These are phyloP conservation scores for Ditula angustiorana DNA, from an alignment of 2,888 invertebrate genomes.

Conservation along the genomic window DNA sequence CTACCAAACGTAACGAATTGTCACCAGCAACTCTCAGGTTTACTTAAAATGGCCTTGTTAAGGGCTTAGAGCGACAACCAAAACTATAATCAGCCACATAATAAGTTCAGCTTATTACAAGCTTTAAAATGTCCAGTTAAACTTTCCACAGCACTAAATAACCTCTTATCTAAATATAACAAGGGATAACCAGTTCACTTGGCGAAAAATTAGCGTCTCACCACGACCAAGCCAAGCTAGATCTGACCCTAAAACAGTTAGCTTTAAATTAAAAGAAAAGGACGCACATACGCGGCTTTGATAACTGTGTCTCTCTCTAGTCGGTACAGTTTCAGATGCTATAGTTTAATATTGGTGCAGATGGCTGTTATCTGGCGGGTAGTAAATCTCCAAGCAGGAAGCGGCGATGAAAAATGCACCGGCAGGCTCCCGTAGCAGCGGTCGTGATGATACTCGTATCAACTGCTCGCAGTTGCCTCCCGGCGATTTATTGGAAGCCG, in stretches of 20 bases:
- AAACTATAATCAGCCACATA: neutral
- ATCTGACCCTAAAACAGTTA: constrained; percentile 28
- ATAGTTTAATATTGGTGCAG: constrained; percentile 47
- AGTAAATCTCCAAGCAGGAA: constrained; percentile 67
- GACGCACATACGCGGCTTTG: constrained; percentile 7
- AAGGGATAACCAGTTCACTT: constrained; percentile 17
- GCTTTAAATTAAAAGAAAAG: constrained; percentile 27
- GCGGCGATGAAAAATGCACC: constrained; percentile 65
- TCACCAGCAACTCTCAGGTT: too few relatives aligned
- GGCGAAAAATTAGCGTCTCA: constrained; percentile 34
- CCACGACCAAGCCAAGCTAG: constrained; percentile 14
- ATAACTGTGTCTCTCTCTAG: constrained; percentile 19
- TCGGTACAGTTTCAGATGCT: constrained; percentile 31
- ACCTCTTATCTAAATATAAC: constrained; percentile 12
- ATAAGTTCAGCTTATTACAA: neutral
- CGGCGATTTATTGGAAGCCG: constrained; percentile 49
- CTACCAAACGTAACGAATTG: too few relatives aligned
- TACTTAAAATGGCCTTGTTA: too few relatives aligned
- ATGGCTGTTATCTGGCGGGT: constrained; percentile 57
- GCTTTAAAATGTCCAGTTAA: neutral
- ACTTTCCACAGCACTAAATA: constrained; percentile 13
- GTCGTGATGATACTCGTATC: constrained; percentile 62
- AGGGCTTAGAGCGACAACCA: too few relatives aligned
- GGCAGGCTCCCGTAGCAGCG: constrained; percentile 46
- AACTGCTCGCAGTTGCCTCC: constrained; percentile 46